Evolutionary conservation across 2,888 invertebrate species (phyloP), one percentile per base, ranked within the genome.

Genomic region (Drosophila prostipennis): DNA sequence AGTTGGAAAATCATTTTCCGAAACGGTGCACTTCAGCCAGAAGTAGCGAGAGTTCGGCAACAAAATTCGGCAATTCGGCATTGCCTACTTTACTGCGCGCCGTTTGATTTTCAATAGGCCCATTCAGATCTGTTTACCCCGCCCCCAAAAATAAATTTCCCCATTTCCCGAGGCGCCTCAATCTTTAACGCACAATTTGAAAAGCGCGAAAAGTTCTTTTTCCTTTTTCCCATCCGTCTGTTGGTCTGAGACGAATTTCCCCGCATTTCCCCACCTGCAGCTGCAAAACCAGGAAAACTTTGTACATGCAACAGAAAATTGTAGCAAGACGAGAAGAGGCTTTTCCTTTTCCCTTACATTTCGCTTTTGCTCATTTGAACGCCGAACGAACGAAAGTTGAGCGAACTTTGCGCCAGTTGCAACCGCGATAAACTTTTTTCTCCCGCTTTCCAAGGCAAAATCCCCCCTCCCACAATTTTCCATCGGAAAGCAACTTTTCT

Each of bases 161-260:
- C 49, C 10, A 13, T 23, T 39, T 40, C n/a, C 29, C 19, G 11
- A 52, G 57, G 37, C 52, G 39, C 56, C 58, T 81, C 86, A 72
- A 87, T 87, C 82, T 81, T 60, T 64, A 82, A 87, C 81, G 88
- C 80, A 81, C 80, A 78, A 80, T 80, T 80, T 87, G 85, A 73
- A 84, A 67, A 72, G 72, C 67, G 81, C 69, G 74, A 32, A 68
- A 74, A 83, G 80, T 67, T 80, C 73, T 45, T 45, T 37, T 16
- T 29, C 36, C 32, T 19, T 26, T 26, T 29, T 42, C 11, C 29
- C 42, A 32, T 32, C 52, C 52, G 39, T 49, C 51, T 39, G 37
- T 37, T 5, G 5, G 29, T 11, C 49, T 32, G 34, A 48, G 48
- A 34, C 16, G 48, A 34, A 34, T 48, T 48, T 48, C 26, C 16